Base-by-base conservation (phyloP, 2,888 invertebrate species). In the Drosophila peninsularis region DNA sequence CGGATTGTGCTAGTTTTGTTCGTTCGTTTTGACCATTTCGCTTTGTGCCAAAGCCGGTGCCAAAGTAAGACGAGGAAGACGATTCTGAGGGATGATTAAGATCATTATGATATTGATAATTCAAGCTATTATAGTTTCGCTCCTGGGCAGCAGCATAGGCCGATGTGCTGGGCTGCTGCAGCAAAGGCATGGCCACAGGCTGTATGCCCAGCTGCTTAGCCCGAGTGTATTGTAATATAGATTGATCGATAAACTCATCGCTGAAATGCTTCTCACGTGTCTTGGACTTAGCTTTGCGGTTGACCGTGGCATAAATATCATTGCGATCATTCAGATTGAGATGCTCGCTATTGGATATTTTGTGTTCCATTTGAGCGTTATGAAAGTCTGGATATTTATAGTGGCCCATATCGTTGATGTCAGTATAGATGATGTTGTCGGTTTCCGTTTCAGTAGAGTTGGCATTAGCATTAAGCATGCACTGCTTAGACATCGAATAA, bases 401-500 rank as follows among this genome's bases (percentile, higher is more conserved):
- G 63, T 92, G 91, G 50, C 90, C 91, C 63, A 93, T 90, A 75
- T 93, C 92, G 75, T 92, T 92, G 52, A 93, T 92, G 72, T 93
- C 93, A 34, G 91, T 90, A 78, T 93, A 93, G 57, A 92, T 93
- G 71, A 93, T 91, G 77, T 92, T 92, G 81, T 93, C 92, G 61
- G 92, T 92, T 85, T 92, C 91, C 68, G 92, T 92, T 87, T 92
- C 91, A 53, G 91, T 92, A 68, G 92, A 92, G 88, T 90, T 90
- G 77, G 90, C 91, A 80, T 90, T 91, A 70, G 90, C 92, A 72
- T 91, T 92, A 36, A 91, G 88, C 90, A 92, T 90, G 80, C 90
- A 90, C 84, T 91, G 91, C 78, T 93, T 93, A 93, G 92, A 93
- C 93, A 92, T 93, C 93, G 91, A 93, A 92, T 90, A 92, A 89